Percentiles rank a stretch among this genome's conserved stretches.
phyloP scores from a whole-genome alignment of 1,140 invertebrate genomes.

The Phenacoccus solenopsis region DNA sequence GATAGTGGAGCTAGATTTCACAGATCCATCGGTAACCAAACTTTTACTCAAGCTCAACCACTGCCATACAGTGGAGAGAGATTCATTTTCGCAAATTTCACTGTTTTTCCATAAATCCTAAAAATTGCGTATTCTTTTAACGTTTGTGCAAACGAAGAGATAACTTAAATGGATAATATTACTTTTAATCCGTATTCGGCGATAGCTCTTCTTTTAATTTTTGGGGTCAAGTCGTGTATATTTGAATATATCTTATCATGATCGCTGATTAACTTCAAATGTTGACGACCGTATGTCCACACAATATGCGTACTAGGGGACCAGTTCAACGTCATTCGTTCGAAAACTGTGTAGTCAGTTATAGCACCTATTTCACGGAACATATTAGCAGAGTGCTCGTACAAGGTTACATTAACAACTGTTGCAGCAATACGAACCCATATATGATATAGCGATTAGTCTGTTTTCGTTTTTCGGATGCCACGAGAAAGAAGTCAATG shows the following conservation, averaged over 20 bases:
- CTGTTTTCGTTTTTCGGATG: slow-evolving; percentile 65
- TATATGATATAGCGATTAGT: slow-evolving; percentile 50
- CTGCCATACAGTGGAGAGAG: slow-evolving; percentile 54
- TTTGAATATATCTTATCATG: slow-evolving; percentile 38
- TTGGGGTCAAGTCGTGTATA: slow-evolving; percentile 55
- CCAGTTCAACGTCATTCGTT: slow-evolving; percentile 71
- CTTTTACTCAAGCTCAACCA: slow-evolving; percentile 58
- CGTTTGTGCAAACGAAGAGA: neutral
- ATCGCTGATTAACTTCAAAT: slow-evolving; percentile 46
- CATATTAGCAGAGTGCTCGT: neutral
- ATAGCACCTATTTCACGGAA: slow-evolving; percentile 42
- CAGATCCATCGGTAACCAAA: slow-evolving; percentile 50
- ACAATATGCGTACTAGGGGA: slow-evolving; percentile 52
- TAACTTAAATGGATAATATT: slow-evolving; percentile 24
- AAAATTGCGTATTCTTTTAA: neutral
- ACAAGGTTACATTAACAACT: too few relatives aligned
- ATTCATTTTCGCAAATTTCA: slow-evolving; percentile 45
- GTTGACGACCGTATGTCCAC: slow-evolving; percentile 59
- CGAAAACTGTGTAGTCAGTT: slow-evolving; percentile 59
- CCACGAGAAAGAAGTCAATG: slow-evolving; percentile 65
- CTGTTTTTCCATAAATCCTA: slow-evolving; percentile 48
- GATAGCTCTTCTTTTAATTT: slow-evolving; percentile 55
- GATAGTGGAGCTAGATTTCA: slow-evolving; percentile 38
- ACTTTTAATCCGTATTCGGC: slow-evolving; percentile 66
- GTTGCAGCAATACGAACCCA: slow-evolving; percentile 34